These are phyloP conservation scores for Physocephala rufipes DNA, from an alignment of 2,888 invertebrate species.

Conservation along the genomic window DNA sequence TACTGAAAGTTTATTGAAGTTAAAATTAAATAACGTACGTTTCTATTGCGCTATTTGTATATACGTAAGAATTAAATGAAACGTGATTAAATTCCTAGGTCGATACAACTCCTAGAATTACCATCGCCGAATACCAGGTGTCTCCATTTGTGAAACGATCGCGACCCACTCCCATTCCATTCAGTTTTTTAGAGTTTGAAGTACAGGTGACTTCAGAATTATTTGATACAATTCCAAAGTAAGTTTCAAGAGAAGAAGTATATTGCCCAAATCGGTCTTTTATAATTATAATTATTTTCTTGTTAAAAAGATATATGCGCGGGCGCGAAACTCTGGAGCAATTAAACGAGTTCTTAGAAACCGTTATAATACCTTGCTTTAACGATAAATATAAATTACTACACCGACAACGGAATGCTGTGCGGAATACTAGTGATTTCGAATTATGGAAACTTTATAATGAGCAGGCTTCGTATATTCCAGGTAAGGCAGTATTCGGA, in stretches of 20 bases:
- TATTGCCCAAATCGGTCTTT: not conserved
- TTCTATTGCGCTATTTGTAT: not conserved
- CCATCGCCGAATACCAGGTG: constrained; percentile 50
- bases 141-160: constrained; percentile 51
- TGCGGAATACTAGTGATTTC: constrained; percentile 49
- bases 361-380: constrained; percentile 52
- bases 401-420: constrained; percentile 48
- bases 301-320: constrained; percentile 51
- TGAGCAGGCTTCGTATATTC: constrained; percentile 50
- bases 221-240: constrained; percentile 55
- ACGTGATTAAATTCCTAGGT: not conserved
- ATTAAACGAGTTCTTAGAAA: constrained; percentile 50
- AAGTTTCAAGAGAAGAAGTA: constrained; percentile 23
- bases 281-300: constrained; percentile 3
- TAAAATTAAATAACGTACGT: constrained; percentile 31
- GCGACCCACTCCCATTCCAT: constrained; percentile 44
- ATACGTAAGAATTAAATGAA: not conserved
- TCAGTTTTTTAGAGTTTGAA: constrained; percentile 55
- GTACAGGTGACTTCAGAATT: constrained; percentile 45
- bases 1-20: constrained; percentile 1
- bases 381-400: constrained; percentile 56
- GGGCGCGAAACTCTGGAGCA: constrained; percentile 54
- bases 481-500: constrained; percentile 46
- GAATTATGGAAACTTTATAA: constrained; percentile 55
- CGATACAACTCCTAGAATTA: constrained; percentile 47